Evolutionary conservation across 2,888 invertebrate species (phyloP).

Genomic region (Lobophora halterata): DNA sequence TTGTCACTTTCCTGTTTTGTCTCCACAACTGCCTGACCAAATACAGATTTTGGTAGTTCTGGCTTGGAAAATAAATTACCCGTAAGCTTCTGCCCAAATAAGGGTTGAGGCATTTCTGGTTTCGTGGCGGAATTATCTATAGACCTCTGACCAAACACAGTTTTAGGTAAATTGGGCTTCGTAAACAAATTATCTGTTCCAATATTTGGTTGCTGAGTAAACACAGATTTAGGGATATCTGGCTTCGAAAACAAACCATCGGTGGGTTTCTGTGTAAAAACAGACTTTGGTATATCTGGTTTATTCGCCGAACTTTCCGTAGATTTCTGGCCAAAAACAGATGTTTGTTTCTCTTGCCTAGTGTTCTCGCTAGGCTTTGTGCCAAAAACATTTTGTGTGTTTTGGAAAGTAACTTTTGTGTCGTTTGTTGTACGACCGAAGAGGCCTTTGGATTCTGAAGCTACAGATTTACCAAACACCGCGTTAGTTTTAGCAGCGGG

Average conservation of each 20-base stretch:
- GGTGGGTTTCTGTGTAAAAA: constrained; percentile 21
- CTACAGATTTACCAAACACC: constrained; percentile 4
- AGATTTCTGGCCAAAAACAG: too few species aligned
- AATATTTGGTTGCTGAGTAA: constrained; percentile 5
- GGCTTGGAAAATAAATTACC: constrained; percentile 35
- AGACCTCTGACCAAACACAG: constrained; percentile 34
- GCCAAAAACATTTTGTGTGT: constrained; percentile 36
- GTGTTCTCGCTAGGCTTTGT: too few species aligned
- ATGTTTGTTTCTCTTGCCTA: too few species aligned
- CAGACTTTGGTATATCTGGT: constrained; percentile 25
- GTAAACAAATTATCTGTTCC: constrained; percentile 10
- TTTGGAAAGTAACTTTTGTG: constrained; percentile 35
- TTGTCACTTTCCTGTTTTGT: constrained; percentile 22
- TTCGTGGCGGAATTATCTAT: constrained; percentile 17
- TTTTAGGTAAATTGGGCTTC: constrained; percentile 26
- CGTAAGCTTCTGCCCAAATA: constrained; percentile 15
- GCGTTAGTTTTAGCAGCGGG: constrained; percentile 14
- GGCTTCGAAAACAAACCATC: constrained; percentile 13
- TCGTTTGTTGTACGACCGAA: constrained; percentile 34
- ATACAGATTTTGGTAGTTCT: constrained; percentile 30
- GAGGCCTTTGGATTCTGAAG: constrained; percentile 28
- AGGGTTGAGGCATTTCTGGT: constrained; percentile 2
- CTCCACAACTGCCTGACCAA: constrained; percentile 27
- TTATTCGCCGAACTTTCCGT: constrained; percentile 35
- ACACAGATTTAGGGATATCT: constrained; percentile 4